Evolutionary conservation across 2,797 vertebrate species (phyloP), one percentile per base, ranked within the genome.

Genomic region (Erethizon dorsatum): DNA sequence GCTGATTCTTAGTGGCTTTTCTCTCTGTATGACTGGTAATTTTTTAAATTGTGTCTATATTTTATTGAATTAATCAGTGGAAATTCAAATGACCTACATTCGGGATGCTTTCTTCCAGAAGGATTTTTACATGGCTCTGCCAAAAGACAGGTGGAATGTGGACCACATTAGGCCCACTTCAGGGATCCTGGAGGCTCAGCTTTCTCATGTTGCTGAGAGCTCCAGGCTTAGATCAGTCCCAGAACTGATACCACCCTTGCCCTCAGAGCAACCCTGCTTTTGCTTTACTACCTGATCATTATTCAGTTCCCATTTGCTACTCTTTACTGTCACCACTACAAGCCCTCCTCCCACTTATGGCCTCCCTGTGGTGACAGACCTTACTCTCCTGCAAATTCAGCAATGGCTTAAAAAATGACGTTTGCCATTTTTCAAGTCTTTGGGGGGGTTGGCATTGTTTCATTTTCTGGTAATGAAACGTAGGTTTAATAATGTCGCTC

Each of bases 371-470:
- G 80, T 41, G 71, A 47, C 18, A 67, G 59, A 26, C 13, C 54
- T 69, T 59, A 79, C 54, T 59, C 83, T 67, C 71, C 26, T 33
- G 14, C 52, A 94, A 85, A 75, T 13, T 85, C 45, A 82, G 31
- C 56, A 80, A 52, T 52, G 33, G 52, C 33, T 88, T 80, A 59
- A 67, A 78, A 79, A 88, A 57, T 57, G 56, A 86, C 31, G 26
- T 50, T 78, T 86, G 52, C 50, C 52, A 82, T 61, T 91, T 90
- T 86, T 80, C 54, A 79, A 61, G 63, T n/a, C 14, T 83, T 78
- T 26, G 63, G n/a, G 47, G 85, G 18, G 13, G 13, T 75, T 15
- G 18, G n/a, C 41, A 24, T 47, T 47, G 41, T 87, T 54, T 84
- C 52, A n/a, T n/a, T 73, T 61, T 37, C 69, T n/a, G 59, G 91